These are phyloP conservation scores for Balanococcus diminutus DNA, from an alignment of 2,888 invertebrate species.

Conservation along the genomic window DNA sequence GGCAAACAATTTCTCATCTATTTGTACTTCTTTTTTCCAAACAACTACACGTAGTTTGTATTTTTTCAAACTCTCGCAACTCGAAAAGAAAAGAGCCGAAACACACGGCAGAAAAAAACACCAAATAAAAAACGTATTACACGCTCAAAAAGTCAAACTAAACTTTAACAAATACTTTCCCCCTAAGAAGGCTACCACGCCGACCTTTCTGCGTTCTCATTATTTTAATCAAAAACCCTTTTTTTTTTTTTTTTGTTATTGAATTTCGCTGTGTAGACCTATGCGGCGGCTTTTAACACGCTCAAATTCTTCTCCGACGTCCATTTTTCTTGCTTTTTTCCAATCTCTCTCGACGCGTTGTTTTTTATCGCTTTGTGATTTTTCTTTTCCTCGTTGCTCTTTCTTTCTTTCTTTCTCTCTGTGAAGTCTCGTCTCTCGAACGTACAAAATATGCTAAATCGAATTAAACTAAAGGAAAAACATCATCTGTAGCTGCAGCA, in stretches of 20 bases:
- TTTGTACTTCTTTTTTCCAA: not conserved
- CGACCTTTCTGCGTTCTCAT: constrained; percentile 1
- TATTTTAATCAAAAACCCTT: constrained; percentile 34
- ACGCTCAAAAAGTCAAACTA: constrained; percentile 37
- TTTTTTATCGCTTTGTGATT: constrained; percentile 37
- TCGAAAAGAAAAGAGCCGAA: not conserved
- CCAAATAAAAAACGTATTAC: constrained; percentile 15
- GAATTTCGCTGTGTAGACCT: constrained; percentile 25
- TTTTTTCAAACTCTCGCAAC: not conserved
- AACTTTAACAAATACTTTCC: constrained; percentile 28
- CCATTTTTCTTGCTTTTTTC: not conserved
- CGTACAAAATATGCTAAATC: not conserved
- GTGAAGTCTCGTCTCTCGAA: not conserved
- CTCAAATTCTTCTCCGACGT: constrained; percentile 27
- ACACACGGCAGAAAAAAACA: not conserved
- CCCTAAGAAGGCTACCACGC: not conserved
- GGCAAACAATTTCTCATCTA: not conserved
- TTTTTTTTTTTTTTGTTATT: not conserved
- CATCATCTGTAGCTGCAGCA: not conserved
- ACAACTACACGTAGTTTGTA: not conserved
- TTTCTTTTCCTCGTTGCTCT: not conserved
- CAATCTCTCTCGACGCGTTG: not conserved
- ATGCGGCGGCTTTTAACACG: constrained; percentile 27
- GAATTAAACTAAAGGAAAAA: not conserved
- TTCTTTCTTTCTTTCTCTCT: not conserved